A percentile compares a stretch with the other conserved stretches of the same genome.
These are phyloP conservation scores for Calidris pugnax DNA, from an alignment of 2,113 vertebrate species.

Conservation along the genomic window DNA sequence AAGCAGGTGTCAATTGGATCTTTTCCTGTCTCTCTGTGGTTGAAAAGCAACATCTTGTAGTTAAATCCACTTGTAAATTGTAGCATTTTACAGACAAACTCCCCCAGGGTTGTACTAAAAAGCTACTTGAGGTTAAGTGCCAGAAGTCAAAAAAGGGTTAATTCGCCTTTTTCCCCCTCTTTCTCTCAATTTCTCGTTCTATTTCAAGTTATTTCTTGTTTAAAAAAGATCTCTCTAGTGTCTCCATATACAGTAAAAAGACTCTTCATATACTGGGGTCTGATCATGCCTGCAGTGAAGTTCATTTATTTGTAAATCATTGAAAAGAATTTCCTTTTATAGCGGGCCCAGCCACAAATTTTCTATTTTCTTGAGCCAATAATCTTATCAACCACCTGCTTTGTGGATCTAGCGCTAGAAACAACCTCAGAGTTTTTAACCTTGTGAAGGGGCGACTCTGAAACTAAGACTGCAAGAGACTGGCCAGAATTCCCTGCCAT, in stretches of 20 bases:
- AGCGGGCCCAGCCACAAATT: slow-evolving; percentile 4
- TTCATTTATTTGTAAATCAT: slow-evolving; percentile 45
- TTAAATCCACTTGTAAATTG: slow-evolving; percentile 66
- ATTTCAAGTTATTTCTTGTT: slow-evolving; percentile 30
- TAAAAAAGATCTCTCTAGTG: slow-evolving; percentile 4
- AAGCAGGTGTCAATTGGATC: slow-evolving; percentile 70
- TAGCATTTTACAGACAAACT: slow-evolving; percentile 23
- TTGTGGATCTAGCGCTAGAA: not conserved
- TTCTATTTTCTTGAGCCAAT: slow-evolving; percentile 45
- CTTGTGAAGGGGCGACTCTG: not conserved
- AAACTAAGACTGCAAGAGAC: not conserved
- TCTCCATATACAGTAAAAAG: slow-evolving; percentile 38
- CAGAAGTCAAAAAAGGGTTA: slow-evolving; percentile 35
- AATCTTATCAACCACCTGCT: slow-evolving; percentile 49
- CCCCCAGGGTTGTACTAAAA: not conserved
- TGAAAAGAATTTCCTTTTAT: slow-evolving; percentile 33
- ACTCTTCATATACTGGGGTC: not conserved
- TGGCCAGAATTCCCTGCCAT: not conserved
- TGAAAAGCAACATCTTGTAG: slow-evolving; percentile 33
- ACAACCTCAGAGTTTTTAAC: not conserved
- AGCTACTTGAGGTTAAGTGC: slow-evolving; percentile 7
- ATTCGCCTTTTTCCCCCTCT: not conserved
- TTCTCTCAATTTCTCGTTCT: not conserved
- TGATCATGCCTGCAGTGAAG: not conserved
- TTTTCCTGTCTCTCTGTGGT: slow-evolving; percentile 30